These are phyloP conservation scores for Digitonthophagus gazella DNA, from an alignment of 2,888 invertebrate species.

Conservation along the genomic window DNA sequence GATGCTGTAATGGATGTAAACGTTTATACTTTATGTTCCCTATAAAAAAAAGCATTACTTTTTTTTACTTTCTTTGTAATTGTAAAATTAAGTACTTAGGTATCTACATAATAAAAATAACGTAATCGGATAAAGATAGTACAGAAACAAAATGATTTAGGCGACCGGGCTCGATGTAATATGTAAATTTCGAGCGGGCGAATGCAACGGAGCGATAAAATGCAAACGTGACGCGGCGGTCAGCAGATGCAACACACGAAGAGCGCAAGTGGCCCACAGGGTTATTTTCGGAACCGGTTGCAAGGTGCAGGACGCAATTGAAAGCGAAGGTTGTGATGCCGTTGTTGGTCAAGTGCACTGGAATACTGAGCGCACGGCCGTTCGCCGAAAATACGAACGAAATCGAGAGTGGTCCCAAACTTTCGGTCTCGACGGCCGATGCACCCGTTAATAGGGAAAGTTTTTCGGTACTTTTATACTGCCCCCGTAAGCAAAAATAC, in stretches of 20 bases:
- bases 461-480: too few relatives aligned
- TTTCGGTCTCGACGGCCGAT: slow-evolving; percentile 1
- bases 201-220: not conserved
- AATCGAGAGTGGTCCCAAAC: slow-evolving; percentile 8
- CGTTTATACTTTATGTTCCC: too few relatives aligned
- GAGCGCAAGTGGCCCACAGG: slow-evolving; percentile 11
- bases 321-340: not conserved
- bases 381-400: slow-evolving; percentile 2
- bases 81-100: too few relatives aligned
- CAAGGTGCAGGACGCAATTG: slow-evolving; percentile 9
- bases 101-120: not conserved
- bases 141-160: not conserved
- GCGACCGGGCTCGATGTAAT: not conserved
- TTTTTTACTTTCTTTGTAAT: too few relatives aligned
- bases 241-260: slow-evolving; percentile 7
- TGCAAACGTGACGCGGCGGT: not conserved
- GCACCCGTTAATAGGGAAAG: not conserved
- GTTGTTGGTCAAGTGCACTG: slow-evolving; percentile 9
- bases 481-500: too few relatives aligned
- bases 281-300: slow-evolving; percentile 16
- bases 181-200: not conserved
- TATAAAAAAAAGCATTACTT: too few relatives aligned
- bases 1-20: not conserved
- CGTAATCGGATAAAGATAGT: not conserved
- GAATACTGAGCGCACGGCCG: not conserved